phyloP scores from a whole-genome alignment of 2,888 invertebrate species.

The Sinotaia quadrata region DNA sequence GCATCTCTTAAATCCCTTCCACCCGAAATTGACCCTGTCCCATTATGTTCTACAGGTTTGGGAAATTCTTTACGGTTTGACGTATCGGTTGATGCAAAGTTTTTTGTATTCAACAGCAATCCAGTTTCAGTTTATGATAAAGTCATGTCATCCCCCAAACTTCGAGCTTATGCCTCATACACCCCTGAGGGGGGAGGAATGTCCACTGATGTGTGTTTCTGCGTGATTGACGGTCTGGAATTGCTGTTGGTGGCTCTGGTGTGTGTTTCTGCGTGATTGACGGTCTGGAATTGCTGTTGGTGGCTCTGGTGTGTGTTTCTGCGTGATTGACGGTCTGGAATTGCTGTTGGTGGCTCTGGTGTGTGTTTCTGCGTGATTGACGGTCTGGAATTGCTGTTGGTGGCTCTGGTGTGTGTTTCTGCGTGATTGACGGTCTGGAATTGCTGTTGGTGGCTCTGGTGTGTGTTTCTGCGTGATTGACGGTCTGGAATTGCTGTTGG shows the following conservation, averaged over 20 bases:
- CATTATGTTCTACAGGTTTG: not conserved
- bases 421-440: not conserved
- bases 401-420: not conserved
- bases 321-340: constrained; percentile 9
- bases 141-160: not conserved
- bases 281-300: constrained; percentile 12
- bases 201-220: too few relatives aligned
- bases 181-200: too few relatives aligned
- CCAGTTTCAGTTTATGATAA: not conserved
- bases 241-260: not conserved
- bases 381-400: constrained; percentile 12
- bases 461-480: constrained; percentile 15
- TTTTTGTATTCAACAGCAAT: not conserved
- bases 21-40: not conserved
- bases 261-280: constrained; percentile 15
- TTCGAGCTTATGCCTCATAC: too few relatives aligned
- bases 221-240: too few relatives aligned
- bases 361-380: constrained; percentile 15
- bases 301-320: constrained; percentile 18
- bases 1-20: not conserved
- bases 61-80: not conserved
- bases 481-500: constrained; percentile 12
- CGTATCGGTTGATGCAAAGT: not conserved
- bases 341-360: constrained; percentile 12
- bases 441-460: not conserved